Base-by-base conservation (phyloP, 2,888 invertebrate genomes). In the Buathra laborator region DNA sequence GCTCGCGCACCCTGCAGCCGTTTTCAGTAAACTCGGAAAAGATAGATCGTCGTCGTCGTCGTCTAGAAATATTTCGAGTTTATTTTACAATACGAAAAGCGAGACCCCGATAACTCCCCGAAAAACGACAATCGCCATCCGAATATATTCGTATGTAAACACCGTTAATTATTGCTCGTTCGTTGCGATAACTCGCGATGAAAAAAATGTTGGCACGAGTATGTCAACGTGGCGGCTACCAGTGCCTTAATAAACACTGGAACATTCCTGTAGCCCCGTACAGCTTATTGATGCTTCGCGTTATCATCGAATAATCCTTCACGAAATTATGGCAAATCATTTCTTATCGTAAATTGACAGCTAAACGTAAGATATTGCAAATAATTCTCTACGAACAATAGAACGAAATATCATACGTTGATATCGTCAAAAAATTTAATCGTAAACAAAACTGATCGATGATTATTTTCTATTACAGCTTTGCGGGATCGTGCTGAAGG, bases 1-100 rank as follows among this genome's bases (percentile, higher is more conserved):
- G 7, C 62, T 46, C 53, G 74, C 74, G 81, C 81, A 46, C 81
- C 66, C 84, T 84, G 29, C 37, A 14, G 81, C 19, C 78, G 46
- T 5, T 74, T 37, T 64, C 44, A 5, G 19, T 37, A 76, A 80
- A 10, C 80, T 66, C 37, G 19, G 24, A 64, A 16, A 29, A 74
- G 16, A 24, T 51, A 37, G 37, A 37, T 37, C 37, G 7, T 37
- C 37, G 5, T 37, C 37, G 7, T 37, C 37, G 37, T 24, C n/a
- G 76, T 32, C 19, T 32, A 53, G 44, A 24, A 56, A 29, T 51
- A 48, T 53, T 29, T 64, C 53, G 43, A 74, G 81, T 64, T 37
- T 56, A 32, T 68, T 77, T 77, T 46, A 82, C 82, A 66, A 46
- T 46, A 29, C 29, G 44, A 59, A 64, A 29, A 76, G 48, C 32